Evolutionary conservation across 2,113 vertebrate genomes (phyloP).

Genomic region (Periophthalmodon schlosseri): DNA sequence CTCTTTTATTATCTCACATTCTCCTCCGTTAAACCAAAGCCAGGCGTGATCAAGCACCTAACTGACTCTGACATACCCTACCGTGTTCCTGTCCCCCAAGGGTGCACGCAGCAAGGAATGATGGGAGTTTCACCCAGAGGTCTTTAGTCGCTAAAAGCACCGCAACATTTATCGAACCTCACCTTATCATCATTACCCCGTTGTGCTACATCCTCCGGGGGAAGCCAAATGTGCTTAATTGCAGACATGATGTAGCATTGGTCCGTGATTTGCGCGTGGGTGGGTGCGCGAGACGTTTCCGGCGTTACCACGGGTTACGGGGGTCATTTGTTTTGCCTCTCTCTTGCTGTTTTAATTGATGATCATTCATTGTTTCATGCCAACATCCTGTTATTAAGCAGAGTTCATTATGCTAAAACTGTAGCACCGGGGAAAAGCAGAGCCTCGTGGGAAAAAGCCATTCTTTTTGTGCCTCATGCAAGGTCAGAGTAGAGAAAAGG

Average conservation of each 20-base stretch:
- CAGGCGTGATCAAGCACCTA: slow-evolving; percentile 21
- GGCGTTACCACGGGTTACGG: slow-evolving; percentile 39
- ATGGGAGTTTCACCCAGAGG: slow-evolving; percentile 42
- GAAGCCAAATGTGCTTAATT: slow-evolving; percentile 52
- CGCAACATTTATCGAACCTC: slow-evolving; percentile 45
- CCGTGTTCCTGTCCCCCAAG: slow-evolving; percentile 20
- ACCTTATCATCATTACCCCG: slow-evolving; percentile 51
- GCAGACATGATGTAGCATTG: slow-evolving; percentile 24
- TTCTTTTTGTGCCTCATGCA: slow-evolving; percentile 52
- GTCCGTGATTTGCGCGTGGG: slow-evolving; percentile 2
- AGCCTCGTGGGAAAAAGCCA: slow-evolving; percentile 47
- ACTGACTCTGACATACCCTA: slow-evolving; percentile 32
- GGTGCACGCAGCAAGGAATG: slow-evolving; percentile 22
- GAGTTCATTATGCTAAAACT: slow-evolving; percentile 66
- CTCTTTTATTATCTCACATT: slow-evolving; percentile 31
- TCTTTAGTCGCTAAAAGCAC: slow-evolving; percentile 54
- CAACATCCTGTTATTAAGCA: slow-evolving; percentile 62
- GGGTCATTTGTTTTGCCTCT: slow-evolving; percentile 60
- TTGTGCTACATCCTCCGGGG: slow-evolving; percentile 46
- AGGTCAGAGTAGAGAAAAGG: slow-evolving; percentile 54
- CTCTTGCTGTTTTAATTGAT: slow-evolving; percentile 62
- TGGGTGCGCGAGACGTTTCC: slow-evolving; percentile 10
- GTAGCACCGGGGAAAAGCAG: slow-evolving; percentile 36
- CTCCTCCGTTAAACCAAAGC: slow-evolving; percentile 11
- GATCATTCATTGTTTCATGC: slow-evolving; percentile 67